phyloP scores from a whole-genome alignment of 2,113 vertebrate genomes.

The Chrysemys picta region DNA sequence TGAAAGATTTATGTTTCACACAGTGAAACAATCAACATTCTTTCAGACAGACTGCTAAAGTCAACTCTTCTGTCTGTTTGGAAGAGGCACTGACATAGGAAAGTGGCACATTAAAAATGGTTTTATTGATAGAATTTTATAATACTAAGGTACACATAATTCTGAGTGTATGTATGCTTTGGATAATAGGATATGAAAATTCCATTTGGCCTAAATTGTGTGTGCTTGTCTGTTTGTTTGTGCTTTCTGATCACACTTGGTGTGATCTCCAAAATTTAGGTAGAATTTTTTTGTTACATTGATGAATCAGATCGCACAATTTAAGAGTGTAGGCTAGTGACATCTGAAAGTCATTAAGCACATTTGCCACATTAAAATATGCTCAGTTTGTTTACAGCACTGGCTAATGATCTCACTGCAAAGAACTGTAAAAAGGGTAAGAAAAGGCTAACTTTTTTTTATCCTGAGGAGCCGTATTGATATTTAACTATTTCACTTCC shows the following conservation, averaged over 20 bases:
- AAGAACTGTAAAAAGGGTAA: neutral
- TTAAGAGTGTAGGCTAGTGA: constrained; percentile 20
- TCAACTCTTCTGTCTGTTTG: constrained; percentile 41
- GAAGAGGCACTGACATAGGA: constrained; percentile 3
- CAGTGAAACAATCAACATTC: constrained; percentile 51
- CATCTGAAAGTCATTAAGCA: constrained; percentile 23
- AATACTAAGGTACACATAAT: neutral
- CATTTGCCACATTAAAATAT: constrained; percentile 13
- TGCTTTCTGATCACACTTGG: neutral
- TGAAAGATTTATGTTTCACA: constrained; percentile 66
- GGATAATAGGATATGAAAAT: neutral
- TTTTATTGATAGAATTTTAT: neutral
- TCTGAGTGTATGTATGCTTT: neutral
- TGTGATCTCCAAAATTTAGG: neutral
- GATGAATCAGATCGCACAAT: neutral
- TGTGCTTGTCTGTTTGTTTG: neutral
- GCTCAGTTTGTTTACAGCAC: neutral
- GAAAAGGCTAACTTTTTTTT: neutral
- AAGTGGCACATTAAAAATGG: neutral
- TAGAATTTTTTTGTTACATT: neutral
- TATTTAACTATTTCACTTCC: neutral
- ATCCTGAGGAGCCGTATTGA: neutral
- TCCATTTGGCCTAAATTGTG: neutral
- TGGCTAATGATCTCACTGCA: neutral
- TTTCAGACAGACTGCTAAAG: constrained; percentile 38